Evolutionary conservation across 1,140 invertebrate species (phyloP).

Genomic region (Dysdera silvatica): DNA sequence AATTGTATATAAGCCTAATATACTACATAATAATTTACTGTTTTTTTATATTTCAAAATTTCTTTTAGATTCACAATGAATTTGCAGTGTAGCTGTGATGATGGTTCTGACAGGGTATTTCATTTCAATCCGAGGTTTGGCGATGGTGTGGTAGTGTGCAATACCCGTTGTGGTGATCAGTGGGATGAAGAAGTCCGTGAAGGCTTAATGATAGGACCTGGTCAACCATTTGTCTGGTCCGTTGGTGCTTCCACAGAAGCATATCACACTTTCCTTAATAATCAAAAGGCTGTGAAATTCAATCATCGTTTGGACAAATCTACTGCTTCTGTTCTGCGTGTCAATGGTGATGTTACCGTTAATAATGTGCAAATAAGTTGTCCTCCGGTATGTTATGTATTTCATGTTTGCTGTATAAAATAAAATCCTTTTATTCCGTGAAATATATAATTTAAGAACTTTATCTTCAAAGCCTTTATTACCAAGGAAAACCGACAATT

Average conservation of each 20-base stretch:
- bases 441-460: no score
- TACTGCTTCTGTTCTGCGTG: slow-evolving; percentile 55
- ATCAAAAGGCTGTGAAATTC: slow-evolving; percentile 64
- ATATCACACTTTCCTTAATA: slow-evolving; percentile 51
- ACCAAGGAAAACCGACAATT: no score
- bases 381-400: slow-evolving; percentile 25
- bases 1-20: no score
- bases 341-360: slow-evolving; percentile 62
- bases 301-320: slow-evolving; percentile 58
- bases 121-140: slow-evolving; percentile 31
- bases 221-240: slow-evolving; percentile 61
- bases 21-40: no score
- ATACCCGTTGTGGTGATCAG: slow-evolving; percentile 14
- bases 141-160: slow-evolving; percentile 19
- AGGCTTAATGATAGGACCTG: slow-evolving; percentile 54
- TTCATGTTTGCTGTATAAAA: no score
- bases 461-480: no score
- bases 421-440: no score
- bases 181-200: slow-evolving; percentile 24
- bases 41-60: no score
- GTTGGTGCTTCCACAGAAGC: slow-evolving; percentile 52
- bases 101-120: slow-evolving; percentile 21
- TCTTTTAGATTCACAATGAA: slow-evolving; percentile 21
- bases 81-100: neutral
- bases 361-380: slow-evolving; percentile 2